Evolutionary conservation across 2,888 invertebrate genomes (phyloP).

Genomic region (Tetragnatha montana): DNA sequence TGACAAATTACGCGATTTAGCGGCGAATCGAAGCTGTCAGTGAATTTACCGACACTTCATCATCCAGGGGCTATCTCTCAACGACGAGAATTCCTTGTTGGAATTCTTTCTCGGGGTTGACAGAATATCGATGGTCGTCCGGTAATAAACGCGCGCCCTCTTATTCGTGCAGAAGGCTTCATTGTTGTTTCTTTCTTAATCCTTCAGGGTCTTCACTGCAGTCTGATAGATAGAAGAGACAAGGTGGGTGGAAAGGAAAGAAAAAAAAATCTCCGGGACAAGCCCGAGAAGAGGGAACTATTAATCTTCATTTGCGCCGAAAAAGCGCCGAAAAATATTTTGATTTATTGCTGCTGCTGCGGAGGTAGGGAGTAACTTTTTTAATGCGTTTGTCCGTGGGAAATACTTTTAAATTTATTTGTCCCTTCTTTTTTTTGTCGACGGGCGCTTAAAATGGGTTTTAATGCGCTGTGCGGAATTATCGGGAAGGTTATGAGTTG

Average conservation of each 20-base stretch:
- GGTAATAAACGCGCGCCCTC: conserved; percentile 9
- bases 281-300: conserved; percentile 7
- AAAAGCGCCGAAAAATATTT: conserved; percentile 10
- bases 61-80: conserved; percentile 21
- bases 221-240: conserved; percentile 1
- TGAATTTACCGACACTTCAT: conserved; percentile 36
- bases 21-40: conserved; percentile 26
- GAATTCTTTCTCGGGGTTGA: conserved; percentile 32
- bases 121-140: conserved; percentile 31
- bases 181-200: conserved; percentile 8
- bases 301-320: conserved; percentile 42
- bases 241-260: not conserved
- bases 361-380: conserved; percentile 1
- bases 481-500: not conserved
- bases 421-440: not conserved
- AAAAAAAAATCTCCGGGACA: conserved; percentile 8
- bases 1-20: conserved; percentile 46
- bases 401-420: not conserved
- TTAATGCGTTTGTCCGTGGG: not conserved
- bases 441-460: not conserved
- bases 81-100: conserved; percentile 23
- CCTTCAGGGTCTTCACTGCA: not conserved
- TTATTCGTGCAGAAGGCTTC: not conserved
- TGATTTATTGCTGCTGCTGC: conserved; percentile 8
- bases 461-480: not conserved